These are phyloP conservation scores for Aphelocoma californica DNA, from an alignment of 2,797 vertebrate species.

Conservation along the genomic window DNA sequence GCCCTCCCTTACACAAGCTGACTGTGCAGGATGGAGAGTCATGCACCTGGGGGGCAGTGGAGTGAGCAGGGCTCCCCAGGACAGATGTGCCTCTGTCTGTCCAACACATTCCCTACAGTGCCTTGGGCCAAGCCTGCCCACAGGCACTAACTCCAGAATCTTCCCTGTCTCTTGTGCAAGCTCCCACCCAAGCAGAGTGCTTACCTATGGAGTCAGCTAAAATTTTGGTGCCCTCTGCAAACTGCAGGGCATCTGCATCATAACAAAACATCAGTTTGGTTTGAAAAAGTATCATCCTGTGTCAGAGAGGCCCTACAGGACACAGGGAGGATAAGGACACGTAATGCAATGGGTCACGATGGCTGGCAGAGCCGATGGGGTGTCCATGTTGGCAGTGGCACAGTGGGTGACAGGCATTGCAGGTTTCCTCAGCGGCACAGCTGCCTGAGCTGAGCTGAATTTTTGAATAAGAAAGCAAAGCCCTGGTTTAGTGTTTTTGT, in stretches of 20 bases:
- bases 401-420: accelerated
- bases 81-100: not conserved
- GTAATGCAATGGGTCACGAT: not conserved
- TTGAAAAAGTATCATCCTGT: not conserved
- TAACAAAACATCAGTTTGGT: not conserved
- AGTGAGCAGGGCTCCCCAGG: not conserved
- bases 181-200: not conserved
- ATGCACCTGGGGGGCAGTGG: not conserved
- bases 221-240: not conserved
- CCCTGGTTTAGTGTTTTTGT: conserved; percentile 11
- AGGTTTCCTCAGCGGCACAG: not conserved
- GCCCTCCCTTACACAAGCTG: not conserved
- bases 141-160: not conserved
- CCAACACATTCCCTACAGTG: not conserved
- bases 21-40: not conserved
- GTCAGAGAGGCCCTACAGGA: not conserved
- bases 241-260: not conserved
- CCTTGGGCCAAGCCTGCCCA: not conserved
- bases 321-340: accelerated
- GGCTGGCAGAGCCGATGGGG: accelerated
- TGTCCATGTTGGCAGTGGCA: accelerated
- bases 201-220: not conserved
- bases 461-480: conserved; percentile 1
- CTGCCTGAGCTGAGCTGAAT: not conserved
- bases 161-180: not conserved